Evolutionary conservation across 2,797 vertebrate genomes (phyloP), one percentile per base, ranked within the genome.

Genomic region (Falco cherrug): DNA sequence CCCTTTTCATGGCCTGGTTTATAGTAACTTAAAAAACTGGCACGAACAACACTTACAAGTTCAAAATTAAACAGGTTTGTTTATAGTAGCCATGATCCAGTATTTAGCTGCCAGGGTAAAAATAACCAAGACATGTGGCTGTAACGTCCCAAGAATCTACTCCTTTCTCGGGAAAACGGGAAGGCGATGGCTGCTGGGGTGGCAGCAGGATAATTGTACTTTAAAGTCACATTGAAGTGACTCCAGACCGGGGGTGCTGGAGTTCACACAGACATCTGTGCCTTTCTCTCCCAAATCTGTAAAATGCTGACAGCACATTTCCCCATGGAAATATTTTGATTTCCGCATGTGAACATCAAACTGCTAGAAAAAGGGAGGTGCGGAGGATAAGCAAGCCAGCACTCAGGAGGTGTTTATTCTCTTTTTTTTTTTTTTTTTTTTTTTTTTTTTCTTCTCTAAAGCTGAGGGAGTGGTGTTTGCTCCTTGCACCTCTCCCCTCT

Each of bases 31-130:
- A 28, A 78, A 74, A 63, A 90, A 6, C 57, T 94, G 92, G 83
- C 91, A 64, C 6, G 2, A 63, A 33, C 76, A 80, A 16, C 35
- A 50, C 61, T 47, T 77, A 59, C 85, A 79, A 89, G 84, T 24
- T 77, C 26, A 79, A 87, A 95, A 86, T 95, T 26, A 85, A 95
- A 47, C 73, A 80, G 87, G 80, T 71, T 95, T 87, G 70, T 95
- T 97, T 94, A 64, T 51, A 89, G 87, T 84, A 82, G 88, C 89
- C 51, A 6, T 57, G 39, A 82, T 89, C 92, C 79, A 65, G 48
- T 45, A 53, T 78, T 94, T 82, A 43, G 41, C 54, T 79, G 64
- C 74, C 87, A 73, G 79, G 54, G 48, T 89, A 82, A 95, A 96
- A 95, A 95, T 84, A 94, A 33, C 74, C 9, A 2, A 41, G 77